A percentile compares a stretch with the other conserved stretches of the same genome.
Evolutionary conservation across 2,797 vertebrate species (phyloP).

Genomic region (Sibirionetta formosa): DNA sequence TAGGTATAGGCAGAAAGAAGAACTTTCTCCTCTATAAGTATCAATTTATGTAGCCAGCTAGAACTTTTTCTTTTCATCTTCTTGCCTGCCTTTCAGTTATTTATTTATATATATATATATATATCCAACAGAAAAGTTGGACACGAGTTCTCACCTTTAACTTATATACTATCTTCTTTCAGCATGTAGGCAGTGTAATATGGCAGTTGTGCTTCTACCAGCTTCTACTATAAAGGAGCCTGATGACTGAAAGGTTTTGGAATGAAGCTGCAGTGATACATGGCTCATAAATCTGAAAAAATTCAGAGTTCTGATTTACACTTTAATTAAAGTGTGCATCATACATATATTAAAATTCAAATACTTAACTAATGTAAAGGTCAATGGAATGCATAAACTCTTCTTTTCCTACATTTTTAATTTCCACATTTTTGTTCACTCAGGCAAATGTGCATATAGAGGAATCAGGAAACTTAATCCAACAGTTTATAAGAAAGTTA

Average conservation of each 20-base stretch:
- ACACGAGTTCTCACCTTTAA: neutral
- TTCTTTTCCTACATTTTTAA: constrained; percentile 29
- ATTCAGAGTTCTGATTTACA: constrained; percentile 14
- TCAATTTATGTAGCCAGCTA: neutral
- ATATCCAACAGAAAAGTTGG: neutral
- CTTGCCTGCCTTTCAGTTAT: neutral
- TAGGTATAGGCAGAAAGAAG: neutral
- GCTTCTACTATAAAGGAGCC: neutral
- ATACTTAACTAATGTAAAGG: constrained; percentile 52
- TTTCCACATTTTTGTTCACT: constrained; percentile 18
- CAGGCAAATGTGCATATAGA: neutral
- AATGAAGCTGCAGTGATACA: neutral
- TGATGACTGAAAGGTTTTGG: neutral
- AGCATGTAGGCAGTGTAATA: neutral
- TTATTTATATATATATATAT: neutral
- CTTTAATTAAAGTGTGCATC: constrained; percentile 48
- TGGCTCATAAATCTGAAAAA: neutral
- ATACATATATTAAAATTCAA: constrained; percentile 18
- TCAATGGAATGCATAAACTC: constrained; percentile 27
- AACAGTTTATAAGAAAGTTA: constrained; percentile 18
- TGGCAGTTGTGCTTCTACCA: neutral
- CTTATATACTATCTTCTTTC: accelerated
- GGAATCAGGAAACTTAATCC: neutral
- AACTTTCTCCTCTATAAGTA: neutral
- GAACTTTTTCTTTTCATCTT: neutral